A percentile compares a stretch with the other conserved stretches of the same genome.
These are phyloP conservation scores for Phaenicophaeus curvirostris DNA, from an alignment of 2,797 vertebrate species.

Conservation along the genomic window DNA sequence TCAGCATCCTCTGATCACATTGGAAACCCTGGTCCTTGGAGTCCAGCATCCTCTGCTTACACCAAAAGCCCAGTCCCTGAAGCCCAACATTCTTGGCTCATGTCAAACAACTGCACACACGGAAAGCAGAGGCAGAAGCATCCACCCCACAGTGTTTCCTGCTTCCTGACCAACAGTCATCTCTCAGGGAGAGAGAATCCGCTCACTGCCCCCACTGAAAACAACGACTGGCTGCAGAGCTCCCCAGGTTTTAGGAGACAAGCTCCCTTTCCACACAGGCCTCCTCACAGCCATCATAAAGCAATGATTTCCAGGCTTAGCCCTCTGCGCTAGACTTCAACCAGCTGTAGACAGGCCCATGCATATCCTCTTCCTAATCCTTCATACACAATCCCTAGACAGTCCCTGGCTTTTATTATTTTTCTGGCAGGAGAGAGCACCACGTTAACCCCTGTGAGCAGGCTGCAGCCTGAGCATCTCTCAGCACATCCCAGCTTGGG, in stretches of 20 bases:
- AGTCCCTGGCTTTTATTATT: slow-evolving; percentile 70
- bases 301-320: slow-evolving; percentile 59
- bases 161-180: neutral
- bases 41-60: neutral
- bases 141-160: neutral
- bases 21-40: neutral
- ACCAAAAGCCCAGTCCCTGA: neutral
- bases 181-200: neutral
- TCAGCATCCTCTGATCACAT: neutral
- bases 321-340: slow-evolving; percentile 28
- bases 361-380: slow-evolving; percentile 64
- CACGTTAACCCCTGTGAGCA: slow-evolving; percentile 1
- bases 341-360: slow-evolving; percentile 57
- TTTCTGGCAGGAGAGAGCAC: slow-evolving; percentile 57
- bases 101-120: neutral
- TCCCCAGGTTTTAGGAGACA: neutral
- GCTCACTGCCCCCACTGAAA: neutral
- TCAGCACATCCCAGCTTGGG: slow-evolving; percentile 19
- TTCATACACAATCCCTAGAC: slow-evolving; percentile 52
- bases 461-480: slow-evolving; percentile 44
- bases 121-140: neutral
- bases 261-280: neutral
- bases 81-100: neutral
- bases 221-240: neutral
- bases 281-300: slow-evolving; percentile 11